These are phyloP conservation scores for Thymelicus lineola DNA, from an alignment of 2,888 invertebrate species.

Conservation along the genomic window DNA sequence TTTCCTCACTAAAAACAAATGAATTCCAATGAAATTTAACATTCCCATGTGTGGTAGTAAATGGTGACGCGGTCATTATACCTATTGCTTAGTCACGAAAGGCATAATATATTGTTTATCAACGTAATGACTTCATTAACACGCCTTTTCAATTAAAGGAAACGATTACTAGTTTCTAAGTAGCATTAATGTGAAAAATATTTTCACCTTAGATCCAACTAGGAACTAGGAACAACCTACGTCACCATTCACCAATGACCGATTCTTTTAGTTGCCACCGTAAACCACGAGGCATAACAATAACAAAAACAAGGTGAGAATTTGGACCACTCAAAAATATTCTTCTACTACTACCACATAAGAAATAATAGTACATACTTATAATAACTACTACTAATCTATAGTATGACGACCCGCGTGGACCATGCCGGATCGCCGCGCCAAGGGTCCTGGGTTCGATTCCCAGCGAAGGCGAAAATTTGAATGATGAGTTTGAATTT, in stretches of 20 bases:
- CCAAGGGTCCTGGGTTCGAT: no score
- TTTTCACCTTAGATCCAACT: background rate
- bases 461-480: no score
- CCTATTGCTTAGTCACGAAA: slow-evolving; percentile 4
- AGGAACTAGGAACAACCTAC: background rate
- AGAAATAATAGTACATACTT: no score
- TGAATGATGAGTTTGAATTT: no score
- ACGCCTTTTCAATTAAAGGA: slow-evolving; percentile 1
- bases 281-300: background rate
- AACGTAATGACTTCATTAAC: slow-evolving; percentile 14
- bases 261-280: background rate
- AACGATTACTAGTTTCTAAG: background rate
- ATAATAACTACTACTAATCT: no score
- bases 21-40: background rate
- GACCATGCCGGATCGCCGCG: no score
- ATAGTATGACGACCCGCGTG: no score
- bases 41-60: slow-evolving; percentile 10
- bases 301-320: no score
- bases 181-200: background rate
- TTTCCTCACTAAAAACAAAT: background rate
- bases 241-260: background rate
- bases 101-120: slow-evolving; percentile 1
- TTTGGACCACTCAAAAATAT: no score
- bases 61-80: slow-evolving; percentile 1
- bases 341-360: no score